Conservation (phyloP, 2,888 invertebrate species). For the Melolontha melolontha region DNA sequence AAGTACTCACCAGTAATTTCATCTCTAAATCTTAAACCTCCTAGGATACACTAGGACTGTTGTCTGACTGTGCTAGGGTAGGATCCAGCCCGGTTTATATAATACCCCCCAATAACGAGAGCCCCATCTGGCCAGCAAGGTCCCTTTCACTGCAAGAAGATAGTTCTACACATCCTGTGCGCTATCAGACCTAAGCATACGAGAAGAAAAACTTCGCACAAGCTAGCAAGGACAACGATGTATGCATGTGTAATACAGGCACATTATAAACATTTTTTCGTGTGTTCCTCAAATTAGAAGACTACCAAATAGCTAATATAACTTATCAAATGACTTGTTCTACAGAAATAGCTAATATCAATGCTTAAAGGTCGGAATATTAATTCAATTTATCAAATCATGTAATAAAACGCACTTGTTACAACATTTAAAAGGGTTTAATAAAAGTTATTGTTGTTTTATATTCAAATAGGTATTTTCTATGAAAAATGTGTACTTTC, state of each 20-base stretch:
- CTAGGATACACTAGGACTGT: constrained; percentile 63
- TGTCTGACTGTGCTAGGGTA: constrained; percentile 57
- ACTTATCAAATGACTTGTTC: neutral
- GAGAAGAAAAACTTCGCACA: constrained; percentile 8
- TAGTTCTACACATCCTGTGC: constrained; percentile 47
- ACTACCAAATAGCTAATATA: neutral
- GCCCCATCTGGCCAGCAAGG: constrained; percentile 62
- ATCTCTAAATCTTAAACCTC: constrained; percentile 60
- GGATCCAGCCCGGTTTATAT: constrained; percentile 58
- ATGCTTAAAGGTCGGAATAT: too few species aligned
- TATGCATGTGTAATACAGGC: neutral
- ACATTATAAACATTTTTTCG: constrained; percentile 3
- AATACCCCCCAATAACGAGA: constrained; percentile 57
- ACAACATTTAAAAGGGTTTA: too few species aligned
- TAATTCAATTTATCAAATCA: too few species aligned
- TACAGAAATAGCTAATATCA: too few species aligned
- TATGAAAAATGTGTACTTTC: constrained; percentile 7
- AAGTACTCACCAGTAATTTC: constrained; percentile 62
- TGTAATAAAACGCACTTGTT: too few species aligned
- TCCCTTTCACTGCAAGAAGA: constrained; percentile 61
- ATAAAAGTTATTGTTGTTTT: too few species aligned
- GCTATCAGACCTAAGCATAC: constrained; percentile 30
- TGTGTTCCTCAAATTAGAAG: neutral
- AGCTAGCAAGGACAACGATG: constrained; percentile 20
- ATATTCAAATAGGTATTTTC: too few species aligned